Conservation (phyloP, 37 sponge, comb jelly and placozoan species). For the Eunapius fragilis region DNA sequence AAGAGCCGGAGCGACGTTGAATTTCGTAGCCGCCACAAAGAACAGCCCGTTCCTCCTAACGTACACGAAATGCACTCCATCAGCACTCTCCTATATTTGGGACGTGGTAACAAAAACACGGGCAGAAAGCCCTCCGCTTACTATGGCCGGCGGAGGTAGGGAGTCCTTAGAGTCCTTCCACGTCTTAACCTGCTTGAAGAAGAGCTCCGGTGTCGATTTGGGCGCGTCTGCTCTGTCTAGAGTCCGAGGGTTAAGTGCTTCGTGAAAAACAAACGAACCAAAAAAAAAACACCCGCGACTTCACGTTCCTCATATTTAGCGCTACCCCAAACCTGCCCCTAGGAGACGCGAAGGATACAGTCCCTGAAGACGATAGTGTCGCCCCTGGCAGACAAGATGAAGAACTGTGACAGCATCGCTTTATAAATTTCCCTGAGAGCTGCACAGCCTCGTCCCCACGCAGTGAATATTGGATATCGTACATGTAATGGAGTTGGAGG, state of each 20-base stretch:
- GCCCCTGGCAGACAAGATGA: conserved; percentile 91
- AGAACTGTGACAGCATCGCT: conserved; percentile 91
- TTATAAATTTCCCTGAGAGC: no score
- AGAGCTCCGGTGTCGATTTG: conserved; percentile 70
- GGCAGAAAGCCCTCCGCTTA: conserved; percentile 5
- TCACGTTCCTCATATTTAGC: not conserved
- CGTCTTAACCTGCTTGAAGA: conserved; percentile 75
- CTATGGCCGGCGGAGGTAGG: conserved; percentile 82
- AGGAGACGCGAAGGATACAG: conserved; percentile 73
- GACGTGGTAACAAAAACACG: not conserved
- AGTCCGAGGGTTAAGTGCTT: not conserved
- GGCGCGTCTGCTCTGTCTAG: conserved; percentile 75
- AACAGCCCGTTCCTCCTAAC: conserved; percentile 85
- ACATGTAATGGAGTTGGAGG: not conserved
- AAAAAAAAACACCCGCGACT: not conserved
- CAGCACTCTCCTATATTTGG: conserved; percentile 46
- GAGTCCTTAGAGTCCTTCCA: conserved; percentile 85
- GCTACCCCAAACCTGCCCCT: not conserved
- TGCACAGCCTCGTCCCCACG: not conserved
- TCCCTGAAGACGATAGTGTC: conserved; percentile 91
- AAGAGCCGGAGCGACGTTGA: conserved; percentile 84
- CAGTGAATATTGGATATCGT: not conserved
- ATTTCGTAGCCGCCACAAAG: conserved; percentile 92
- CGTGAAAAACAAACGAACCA: no score
- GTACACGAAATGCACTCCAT: conserved; percentile 81